Evolutionary conservation across 2,888 invertebrate species (phyloP), one percentile per base, ranked within the genome.

Genomic region (Drosophila prostipennis): DNA sequence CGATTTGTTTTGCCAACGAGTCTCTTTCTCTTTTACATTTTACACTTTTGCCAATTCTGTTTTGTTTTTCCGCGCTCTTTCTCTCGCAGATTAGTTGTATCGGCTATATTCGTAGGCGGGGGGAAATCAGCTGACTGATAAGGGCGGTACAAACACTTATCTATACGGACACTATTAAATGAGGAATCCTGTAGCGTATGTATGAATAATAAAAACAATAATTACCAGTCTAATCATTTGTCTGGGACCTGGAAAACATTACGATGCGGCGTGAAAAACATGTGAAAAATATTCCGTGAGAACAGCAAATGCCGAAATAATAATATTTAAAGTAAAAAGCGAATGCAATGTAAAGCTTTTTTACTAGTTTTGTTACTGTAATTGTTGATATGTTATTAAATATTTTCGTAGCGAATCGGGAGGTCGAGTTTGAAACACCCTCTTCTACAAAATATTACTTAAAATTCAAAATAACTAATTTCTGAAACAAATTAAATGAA

Each of bases 241-340:
- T 53, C 64, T 63, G 63, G 74, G 55, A 58, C n/a, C n/a, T n/a
- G n/a, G n/a, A n/a, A n/a, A n/a, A n/a, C n/a, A n/a, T n/a, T n/a
- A n/a, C n/a, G n/a, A n/a, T n/a, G n/a, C n/a, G n/a, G n/a, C 65
- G 54, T 78, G 76, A 72, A 79, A 71, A 79, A 64, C 74, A 52
- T 79, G 51, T 40, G 19, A 52, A 60, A 61, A 64, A 65, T 71
- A 54, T 64, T 39, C 14, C 34, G 39, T 16, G n/a, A n/a, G 26
- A 53, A 26, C 53, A 46, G 19, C 8, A 23, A 32, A 19, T 53
- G 53, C 29, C 8, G 2, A 40, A 40, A 53, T 19, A 10, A 5
- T 51, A 42, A 6, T 42, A 42, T 5, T 11, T 11, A 4, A 34
- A 34, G 11, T 11, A 29, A 29, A 29, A 29, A 29, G 7, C 29